Evolutionary conservation across 2,888 invertebrate species (phyloP).

Genomic region (Clanis bilineata): DNA sequence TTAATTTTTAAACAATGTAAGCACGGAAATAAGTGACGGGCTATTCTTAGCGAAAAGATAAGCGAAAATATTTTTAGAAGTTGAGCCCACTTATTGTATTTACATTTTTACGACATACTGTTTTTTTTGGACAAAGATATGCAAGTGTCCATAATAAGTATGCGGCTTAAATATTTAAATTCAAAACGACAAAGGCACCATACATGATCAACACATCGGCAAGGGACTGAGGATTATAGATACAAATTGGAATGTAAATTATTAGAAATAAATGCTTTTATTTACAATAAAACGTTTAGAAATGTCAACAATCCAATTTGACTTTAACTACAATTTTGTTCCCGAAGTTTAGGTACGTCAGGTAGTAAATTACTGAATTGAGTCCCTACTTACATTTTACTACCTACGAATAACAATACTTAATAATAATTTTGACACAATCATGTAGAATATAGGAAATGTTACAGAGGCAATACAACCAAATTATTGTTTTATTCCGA

Average conservation of each 20-base stretch:
- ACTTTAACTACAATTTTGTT: conserved; percentile 45
- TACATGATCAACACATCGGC: conserved; percentile 29
- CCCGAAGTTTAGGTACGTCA: conserved; percentile 49
- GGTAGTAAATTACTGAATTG: conserved; percentile 25
- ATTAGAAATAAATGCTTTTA: conserved; percentile 63
- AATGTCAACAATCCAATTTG: conserved; percentile 29
- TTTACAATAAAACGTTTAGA: conserved; percentile 50
- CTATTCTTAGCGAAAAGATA: too few relatives aligned
- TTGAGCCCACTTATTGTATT: too few relatives aligned
- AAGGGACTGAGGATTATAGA: conserved; percentile 54
- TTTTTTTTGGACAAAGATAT: not conserved
- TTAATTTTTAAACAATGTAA: too few relatives aligned
- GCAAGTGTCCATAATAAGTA: conserved; percentile 1
- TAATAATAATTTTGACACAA: conserved; percentile 15
- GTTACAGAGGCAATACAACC: not conserved
- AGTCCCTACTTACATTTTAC: conserved; percentile 29
- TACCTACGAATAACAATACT: not conserved
- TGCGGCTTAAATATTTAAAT: conserved; percentile 10
- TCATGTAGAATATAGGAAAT: not conserved
- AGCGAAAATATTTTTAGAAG: too few relatives aligned
- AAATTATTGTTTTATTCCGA: not conserved
- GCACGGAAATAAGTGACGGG: too few relatives aligned
- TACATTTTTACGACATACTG: not conserved
- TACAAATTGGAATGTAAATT: conserved; percentile 68
- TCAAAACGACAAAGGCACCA: conserved; percentile 35